A percentile compares a stretch with the other conserved stretches of the same genome.
Conservation (phyloP, 2,113 vertebrate genomes). For the Capreolus pygargus region DNA sequence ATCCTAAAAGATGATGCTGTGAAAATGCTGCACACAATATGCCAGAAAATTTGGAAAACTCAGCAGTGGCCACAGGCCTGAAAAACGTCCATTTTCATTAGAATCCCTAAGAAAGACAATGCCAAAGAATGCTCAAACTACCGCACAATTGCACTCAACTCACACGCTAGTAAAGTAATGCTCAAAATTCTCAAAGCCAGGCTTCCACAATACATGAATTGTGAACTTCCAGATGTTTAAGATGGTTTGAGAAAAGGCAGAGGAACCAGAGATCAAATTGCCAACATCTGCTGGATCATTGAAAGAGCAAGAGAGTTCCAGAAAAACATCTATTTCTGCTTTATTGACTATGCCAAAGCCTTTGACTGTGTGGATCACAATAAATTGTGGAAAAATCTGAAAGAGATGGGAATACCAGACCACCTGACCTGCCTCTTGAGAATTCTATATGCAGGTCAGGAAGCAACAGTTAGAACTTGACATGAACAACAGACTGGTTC, state of each 20-base stretch:
- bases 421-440: no score
- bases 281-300: no score
- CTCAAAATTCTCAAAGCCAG: not conserved
- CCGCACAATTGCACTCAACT: rapidly evolving
- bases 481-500: no score
- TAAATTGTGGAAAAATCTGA: no score
- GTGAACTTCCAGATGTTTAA: not conserved
- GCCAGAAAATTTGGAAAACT: not conserved
- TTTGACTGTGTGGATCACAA: no score
- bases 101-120: not conserved
- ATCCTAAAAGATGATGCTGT: not conserved
- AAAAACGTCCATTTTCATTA: not conserved
- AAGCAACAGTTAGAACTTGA: no score
- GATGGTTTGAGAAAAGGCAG: not conserved
- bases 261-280: not conserved
- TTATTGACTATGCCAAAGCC: no score
- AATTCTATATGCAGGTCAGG: no score
- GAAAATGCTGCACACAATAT: not conserved
- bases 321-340: no score
- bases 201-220: no score
- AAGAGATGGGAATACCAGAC: no score
- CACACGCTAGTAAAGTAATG: not conserved
- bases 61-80: not conserved
- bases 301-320: no score
- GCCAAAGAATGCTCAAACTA: not conserved